Percentiles rank a stretch among this genome's conserved stretches.
Evolutionary conservation across 2,113 vertebrate genomes (phyloP).

Genomic region (Psettodes erumei): DNA sequence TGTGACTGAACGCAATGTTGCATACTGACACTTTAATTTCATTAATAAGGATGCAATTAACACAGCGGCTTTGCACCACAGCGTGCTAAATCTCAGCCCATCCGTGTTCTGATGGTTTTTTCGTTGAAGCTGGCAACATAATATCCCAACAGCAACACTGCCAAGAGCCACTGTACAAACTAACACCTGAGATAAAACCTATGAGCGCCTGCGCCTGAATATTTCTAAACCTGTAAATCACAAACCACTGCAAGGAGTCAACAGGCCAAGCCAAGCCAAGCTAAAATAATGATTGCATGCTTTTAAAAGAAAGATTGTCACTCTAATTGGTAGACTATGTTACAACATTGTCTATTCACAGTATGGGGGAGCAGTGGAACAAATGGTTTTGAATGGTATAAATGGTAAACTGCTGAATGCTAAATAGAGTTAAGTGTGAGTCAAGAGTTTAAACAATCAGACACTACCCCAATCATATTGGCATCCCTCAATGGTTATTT

Average conservation of each 20-base stretch:
- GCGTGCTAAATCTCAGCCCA: constrained; percentile 11
- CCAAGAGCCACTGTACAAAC: constrained; percentile 21
- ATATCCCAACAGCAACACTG: constrained; percentile 23
- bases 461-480: background rate
- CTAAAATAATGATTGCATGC: background rate
- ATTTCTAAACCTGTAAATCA: constrained; percentile 17
- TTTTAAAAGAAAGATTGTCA: background rate
- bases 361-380: background rate
- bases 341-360: background rate
- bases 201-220: background rate
- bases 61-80: constrained; percentile 15
- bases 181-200: constrained; percentile 39
- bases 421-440: constrained; percentile 1
- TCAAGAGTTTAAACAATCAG: background rate
- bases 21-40: constrained; percentile 6
- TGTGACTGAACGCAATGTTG: constrained; percentile 27
- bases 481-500: background rate
- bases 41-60: constrained; percentile 41
- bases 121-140: constrained; percentile 22
- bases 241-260: background rate
- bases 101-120: constrained; percentile 11
- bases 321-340: background rate
- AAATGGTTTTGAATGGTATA: background rate
- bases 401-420: background rate
- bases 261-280: background rate